Conservation (phyloP, 2,888 invertebrate species). For the Hyalella azteca region DNA sequence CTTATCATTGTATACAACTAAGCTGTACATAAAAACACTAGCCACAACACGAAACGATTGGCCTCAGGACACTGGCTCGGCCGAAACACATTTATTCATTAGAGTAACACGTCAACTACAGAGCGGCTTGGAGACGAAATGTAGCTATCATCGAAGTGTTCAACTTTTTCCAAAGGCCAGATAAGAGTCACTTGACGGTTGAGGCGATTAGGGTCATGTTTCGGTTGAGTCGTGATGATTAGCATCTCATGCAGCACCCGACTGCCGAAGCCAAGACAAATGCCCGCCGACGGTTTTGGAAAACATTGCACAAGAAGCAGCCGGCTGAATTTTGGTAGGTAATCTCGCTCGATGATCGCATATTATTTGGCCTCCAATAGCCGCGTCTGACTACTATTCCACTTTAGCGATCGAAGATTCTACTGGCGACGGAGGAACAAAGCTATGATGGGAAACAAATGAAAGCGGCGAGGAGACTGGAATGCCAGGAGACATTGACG, state of each 20-base stretch:
- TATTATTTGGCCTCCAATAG: slow-evolving; percentile 6
- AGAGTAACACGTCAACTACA: slow-evolving; percentile 36
- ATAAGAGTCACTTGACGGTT: not conserved
- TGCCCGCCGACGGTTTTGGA: slow-evolving; percentile 32
- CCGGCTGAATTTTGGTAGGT: slow-evolving; percentile 16
- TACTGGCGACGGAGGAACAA: slow-evolving; percentile 53
- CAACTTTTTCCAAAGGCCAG: slow-evolving; percentile 4
- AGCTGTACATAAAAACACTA: slow-evolving; percentile 36
- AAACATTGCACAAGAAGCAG: slow-evolving; percentile 34
- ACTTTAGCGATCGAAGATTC: slow-evolving; percentile 50
- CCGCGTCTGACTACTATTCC: slow-evolving; percentile 45
- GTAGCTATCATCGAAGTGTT: slow-evolving; percentile 7
- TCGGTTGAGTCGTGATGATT: not conserved
- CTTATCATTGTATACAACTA: slow-evolving; percentile 27
- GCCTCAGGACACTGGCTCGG: slow-evolving; percentile 36
- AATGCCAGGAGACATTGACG: slow-evolving; percentile 53
- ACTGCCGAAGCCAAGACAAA: not conserved
- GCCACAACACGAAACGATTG: slow-evolving; percentile 33
- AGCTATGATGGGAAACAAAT: slow-evolving; percentile 51
- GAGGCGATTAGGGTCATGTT: not conserved
- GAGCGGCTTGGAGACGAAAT: slow-evolving; percentile 20
- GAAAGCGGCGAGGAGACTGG: slow-evolving; percentile 56
- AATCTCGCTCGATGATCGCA: slow-evolving; percentile 26
- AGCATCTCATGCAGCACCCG: not conserved
- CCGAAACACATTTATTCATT: slow-evolving; percentile 29